Conservation (phyloP, 2,888 invertebrate species). For the Andrena dorsata region DNA sequence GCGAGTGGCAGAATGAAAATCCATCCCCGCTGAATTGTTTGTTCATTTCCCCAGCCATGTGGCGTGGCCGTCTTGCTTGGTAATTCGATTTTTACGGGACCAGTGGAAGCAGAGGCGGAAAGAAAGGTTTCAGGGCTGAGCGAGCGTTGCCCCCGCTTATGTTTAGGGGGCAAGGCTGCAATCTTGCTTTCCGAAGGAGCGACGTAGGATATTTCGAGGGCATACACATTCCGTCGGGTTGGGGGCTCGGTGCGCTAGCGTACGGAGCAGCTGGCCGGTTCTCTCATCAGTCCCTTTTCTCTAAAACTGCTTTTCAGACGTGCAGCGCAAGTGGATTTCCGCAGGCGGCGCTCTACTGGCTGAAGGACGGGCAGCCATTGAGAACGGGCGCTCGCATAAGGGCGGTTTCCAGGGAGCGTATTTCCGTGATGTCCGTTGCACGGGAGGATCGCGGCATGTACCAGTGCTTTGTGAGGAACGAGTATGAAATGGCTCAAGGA, state of each 20-base stretch:
- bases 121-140: constrained; percentile 12
- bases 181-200: constrained; percentile 42
- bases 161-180: constrained; percentile 4
- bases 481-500: constrained; percentile 85
- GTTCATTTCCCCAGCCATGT: constrained; percentile 11
- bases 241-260: neutral
- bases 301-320: constrained; percentile 80
- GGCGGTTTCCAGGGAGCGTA: constrained; percentile 85
- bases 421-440: constrained; percentile 84
- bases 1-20: constrained; percentile 1
- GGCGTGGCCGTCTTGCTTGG: constrained; percentile 6
- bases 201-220: constrained; percentile 22
- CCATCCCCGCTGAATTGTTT: constrained; percentile 18
- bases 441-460: constrained; percentile 85
- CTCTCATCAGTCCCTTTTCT: constrained; percentile 72
- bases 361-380: constrained; percentile 85
- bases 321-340: constrained; percentile 83
- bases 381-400: constrained; percentile 83
- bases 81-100: constrained; percentile 43
- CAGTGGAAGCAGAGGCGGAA: neutral
- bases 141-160: neutral
- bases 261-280: constrained; percentile 37
- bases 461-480: constrained; percentile 85
- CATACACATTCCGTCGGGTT: neutral
- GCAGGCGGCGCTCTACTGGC: constrained; percentile 83